phyloP scores from a whole-genome alignment of 2,888 invertebrate species.

The Morinoia aosen region DNA sequence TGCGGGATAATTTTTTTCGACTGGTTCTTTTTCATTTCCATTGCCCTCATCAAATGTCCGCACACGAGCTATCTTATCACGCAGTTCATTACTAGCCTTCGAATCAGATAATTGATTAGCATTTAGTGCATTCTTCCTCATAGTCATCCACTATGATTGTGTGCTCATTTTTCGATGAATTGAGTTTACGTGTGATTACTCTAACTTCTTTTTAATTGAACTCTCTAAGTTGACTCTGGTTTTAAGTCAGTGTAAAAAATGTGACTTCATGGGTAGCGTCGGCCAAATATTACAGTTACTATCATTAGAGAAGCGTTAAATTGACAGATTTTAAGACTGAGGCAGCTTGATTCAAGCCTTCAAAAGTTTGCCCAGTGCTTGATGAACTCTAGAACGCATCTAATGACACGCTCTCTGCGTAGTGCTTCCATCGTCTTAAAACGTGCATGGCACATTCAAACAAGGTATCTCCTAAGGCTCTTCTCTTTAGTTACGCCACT shows the following conservation, averaged over 20 bases:
- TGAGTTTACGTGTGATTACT: background rate
- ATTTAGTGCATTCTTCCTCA: background rate
- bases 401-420: background rate
- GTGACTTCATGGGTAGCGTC: background rate
- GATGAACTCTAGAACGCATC: background rate
- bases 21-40: background rate
- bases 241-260: background rate
- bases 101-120: background rate
- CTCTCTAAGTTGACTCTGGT: background rate
- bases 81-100: background rate
- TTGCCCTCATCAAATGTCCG: background rate
- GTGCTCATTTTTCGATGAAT: background rate
- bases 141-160: background rate
- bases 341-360: background rate
- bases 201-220: background rate
- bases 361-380: background rate
- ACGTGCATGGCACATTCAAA: background rate
- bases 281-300: background rate
- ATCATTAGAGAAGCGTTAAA: background rate
- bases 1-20: no score
- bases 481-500: constrained; percentile 1
- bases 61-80: background rate
- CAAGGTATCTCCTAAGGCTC: background rate
- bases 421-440: background rate
- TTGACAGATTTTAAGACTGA: background rate